phyloP scores from a whole-genome alignment of 1,140 invertebrate species.

The Bombus impatiens region DNA sequence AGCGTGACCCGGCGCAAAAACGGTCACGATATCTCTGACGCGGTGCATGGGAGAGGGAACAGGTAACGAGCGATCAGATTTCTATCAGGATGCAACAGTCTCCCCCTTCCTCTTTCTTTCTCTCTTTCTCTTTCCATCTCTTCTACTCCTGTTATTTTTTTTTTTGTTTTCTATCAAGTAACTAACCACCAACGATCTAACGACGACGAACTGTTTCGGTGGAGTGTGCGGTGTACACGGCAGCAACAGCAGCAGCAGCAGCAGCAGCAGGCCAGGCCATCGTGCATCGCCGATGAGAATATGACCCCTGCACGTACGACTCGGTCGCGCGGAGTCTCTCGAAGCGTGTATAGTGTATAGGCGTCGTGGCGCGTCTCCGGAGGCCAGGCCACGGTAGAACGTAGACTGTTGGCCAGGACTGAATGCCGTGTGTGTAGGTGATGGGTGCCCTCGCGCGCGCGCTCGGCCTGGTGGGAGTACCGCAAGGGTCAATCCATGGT shows the following conservation, averaged over 20 bases:
- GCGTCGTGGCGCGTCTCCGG: conserved; percentile 56
- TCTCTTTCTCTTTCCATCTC: no score
- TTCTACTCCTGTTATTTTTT: not conserved
- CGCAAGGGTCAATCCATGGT: conserved; percentile 77
- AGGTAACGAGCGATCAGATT: conserved; percentile 61
- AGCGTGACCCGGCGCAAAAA: conserved; percentile 44
- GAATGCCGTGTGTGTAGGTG: conserved; percentile 54
- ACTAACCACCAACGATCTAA: conserved; percentile 3
- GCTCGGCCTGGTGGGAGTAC: conserved; percentile 74
- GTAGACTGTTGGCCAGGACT: not conserved
- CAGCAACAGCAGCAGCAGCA: not conserved
- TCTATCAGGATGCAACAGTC: conserved; percentile 51
- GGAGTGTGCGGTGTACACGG: conserved; percentile 2
- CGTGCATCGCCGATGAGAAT: conserved; percentile 77
- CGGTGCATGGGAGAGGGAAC: conserved; percentile 13
- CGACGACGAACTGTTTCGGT: conserved; percentile 51
- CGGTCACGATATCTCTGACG: conserved; percentile 51
- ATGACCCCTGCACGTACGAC: conserved; percentile 75
- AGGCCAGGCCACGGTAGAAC: not conserved
- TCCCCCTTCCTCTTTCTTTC: not conserved
- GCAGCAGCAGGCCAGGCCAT: not conserved
- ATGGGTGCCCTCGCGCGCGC: conserved; percentile 33
- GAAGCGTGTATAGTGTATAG: conserved; percentile 56
- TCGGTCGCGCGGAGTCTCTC: conserved; percentile 46
- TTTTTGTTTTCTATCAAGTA: not conserved